Evolutionary conservation across 2,113 vertebrate species (phyloP), one percentile per base, ranked within the genome.

Genomic region (Marmota flaviventris): DNA sequence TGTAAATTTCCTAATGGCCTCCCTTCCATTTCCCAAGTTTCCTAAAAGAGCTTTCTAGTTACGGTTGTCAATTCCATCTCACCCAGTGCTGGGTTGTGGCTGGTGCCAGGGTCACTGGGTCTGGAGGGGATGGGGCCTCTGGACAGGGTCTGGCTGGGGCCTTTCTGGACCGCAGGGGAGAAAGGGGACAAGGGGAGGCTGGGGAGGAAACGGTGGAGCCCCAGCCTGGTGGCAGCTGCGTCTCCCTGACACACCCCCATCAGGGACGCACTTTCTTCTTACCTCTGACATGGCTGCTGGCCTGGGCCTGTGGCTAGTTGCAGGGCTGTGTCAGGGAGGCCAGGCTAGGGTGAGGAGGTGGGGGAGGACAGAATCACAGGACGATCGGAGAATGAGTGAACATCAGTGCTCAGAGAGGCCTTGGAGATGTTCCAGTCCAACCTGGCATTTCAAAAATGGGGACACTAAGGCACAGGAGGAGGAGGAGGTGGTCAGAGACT

Each of bases 1-100:
- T 99, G 98, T 99, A 99, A 99, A 99, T 99, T 99, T 99, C 98
- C 98, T 99, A 99, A 99, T 99, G 98, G 98, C 98, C 97, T 99
- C 98, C 98, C 97, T 98, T 99, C 98, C 98, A 98, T 98, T 98
- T 98, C 98, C 97, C 95, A 98, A 98, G 96, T 96, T 42, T 86
- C 97, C 98, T 98, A 96, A 96, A 97, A 98, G 97, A 97, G 98
- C 85, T 85, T 96, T 97, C 97, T 98, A 97, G 97, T 97, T 98
- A 97, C 75, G 90, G 97, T 97, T 97, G 98, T 98, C 97, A 96
- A 95, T 98, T 98, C 96, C 94, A 82, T 65, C 98, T 98, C 95
- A 83, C 98, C 70, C 78, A 84, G 0, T 32, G 69, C 45, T 81
- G 93, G 92, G 97, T 98, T 98, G 67, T 25, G 95, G 94, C 93